Conservation (phyloP, 2,888 invertebrate genomes). For the Allophyes oxyacanthae region DNA sequence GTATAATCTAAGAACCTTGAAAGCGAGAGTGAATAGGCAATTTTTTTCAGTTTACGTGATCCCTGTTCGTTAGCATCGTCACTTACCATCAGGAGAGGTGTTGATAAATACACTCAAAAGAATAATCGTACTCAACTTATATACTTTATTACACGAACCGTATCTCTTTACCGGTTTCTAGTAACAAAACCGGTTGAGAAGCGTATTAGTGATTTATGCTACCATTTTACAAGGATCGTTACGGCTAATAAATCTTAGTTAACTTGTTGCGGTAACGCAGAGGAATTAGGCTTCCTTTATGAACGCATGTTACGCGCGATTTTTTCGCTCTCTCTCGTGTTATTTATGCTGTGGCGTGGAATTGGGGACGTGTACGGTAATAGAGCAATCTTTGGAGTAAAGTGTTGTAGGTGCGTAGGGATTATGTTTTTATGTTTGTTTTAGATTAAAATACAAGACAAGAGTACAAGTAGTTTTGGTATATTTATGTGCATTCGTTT, state of each 20-base stretch:
- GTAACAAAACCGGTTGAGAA: conserved; percentile 61
- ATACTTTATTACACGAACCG: conserved; percentile 20
- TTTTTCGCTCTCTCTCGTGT: conserved; percentile 39
- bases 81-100: too few species aligned
- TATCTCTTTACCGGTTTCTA: conserved; percentile 65
- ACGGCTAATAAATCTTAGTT: conserved; percentile 81
- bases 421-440: conserved; percentile 22
- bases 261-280: conserved; percentile 77
- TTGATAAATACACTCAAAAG: not conserved
- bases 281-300: conserved; percentile 69
- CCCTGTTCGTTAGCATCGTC: too few species aligned
- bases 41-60: too few species aligned
- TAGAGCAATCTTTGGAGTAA: conserved; percentile 44
- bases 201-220: conserved; percentile 79
- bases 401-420: conserved; percentile 17
- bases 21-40: too few species aligned
- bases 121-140: not conserved
- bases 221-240: conserved; percentile 79
- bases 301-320: conserved; percentile 60
- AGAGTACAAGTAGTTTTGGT: not conserved
- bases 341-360: conserved; percentile 46
- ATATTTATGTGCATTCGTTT: too few species aligned
- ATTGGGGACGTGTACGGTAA: conserved; percentile 33
- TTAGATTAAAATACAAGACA: not conserved
- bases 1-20: too few species aligned